phyloP scores from a whole-genome alignment of 2,888 invertebrate genomes.

The Hipparchia semele region DNA sequence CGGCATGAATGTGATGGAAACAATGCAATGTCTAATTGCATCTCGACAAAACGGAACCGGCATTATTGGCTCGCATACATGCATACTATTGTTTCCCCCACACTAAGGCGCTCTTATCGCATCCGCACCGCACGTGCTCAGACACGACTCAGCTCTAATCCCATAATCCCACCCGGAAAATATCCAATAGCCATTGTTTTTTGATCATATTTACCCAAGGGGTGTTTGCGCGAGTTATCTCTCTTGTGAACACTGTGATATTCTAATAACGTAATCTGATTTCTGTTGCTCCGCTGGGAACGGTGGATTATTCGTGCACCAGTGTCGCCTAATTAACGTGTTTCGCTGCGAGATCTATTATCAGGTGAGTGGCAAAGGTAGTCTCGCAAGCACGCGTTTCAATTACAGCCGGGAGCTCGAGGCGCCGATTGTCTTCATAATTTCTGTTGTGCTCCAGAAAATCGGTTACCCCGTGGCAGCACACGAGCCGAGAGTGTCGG shows the following conservation, averaged over 20 bases:
- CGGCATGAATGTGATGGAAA: constrained; percentile 60
- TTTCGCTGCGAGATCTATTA: constrained; percentile 27
- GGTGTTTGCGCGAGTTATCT: constrained; percentile 70
- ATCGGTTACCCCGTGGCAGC: constrained; percentile 49
- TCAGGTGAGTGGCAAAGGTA: constrained; percentile 26
- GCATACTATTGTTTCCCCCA: constrained; percentile 43
- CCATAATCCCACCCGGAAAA: constrained; percentile 77
- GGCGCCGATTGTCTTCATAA: constrained; percentile 44
- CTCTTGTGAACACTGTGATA: constrained; percentile 61
- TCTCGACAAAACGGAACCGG: constrained; percentile 54
- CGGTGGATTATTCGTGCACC: constrained; percentile 28
- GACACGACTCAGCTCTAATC: constrained; percentile 61
- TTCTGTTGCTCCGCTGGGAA: constrained; percentile 47
- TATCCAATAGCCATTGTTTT: constrained; percentile 73
- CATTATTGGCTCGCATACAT: constrained; percentile 50
- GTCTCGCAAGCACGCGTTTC: constrained; percentile 18
- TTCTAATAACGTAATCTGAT: constrained; percentile 65
- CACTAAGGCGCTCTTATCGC: constrained; percentile 55
- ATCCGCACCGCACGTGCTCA: constrained; percentile 59
- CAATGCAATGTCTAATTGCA: constrained; percentile 62
- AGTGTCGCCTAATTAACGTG: constrained; percentile 32
- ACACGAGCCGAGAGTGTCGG: constrained; percentile 56
- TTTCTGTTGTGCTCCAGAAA: constrained; percentile 55
- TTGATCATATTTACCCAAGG: constrained; percentile 64
- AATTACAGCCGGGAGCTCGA: constrained; percentile 27